Conservation (phyloP, 2,113 vertebrate genomes). For the Plotosus lineatus region DNA sequence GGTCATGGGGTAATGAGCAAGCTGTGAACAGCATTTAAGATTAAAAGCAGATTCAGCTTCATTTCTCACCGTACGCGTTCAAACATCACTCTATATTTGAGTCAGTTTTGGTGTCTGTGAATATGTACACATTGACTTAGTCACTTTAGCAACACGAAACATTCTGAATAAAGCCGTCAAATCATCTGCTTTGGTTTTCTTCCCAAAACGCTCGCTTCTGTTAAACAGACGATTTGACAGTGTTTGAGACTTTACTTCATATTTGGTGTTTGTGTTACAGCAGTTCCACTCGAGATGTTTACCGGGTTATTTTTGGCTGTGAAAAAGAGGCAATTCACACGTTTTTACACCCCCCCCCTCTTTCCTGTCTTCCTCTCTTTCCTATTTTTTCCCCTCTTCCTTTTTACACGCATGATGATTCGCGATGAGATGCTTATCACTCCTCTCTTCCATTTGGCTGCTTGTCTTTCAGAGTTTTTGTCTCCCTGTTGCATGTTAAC, state of each 20-base stretch:
- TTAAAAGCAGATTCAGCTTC: constrained; percentile 4
- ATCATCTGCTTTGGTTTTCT: constrained; percentile 22
- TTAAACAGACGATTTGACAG: constrained; percentile 24
- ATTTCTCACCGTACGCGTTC: background rate
- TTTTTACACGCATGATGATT: constrained; percentile 14
- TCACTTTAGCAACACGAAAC: background rate
- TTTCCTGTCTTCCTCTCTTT: constrained; percentile 39
- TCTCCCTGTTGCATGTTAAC: constrained; percentile 53
- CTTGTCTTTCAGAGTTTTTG: constrained; percentile 51
- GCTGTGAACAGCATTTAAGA: constrained; percentile 26
- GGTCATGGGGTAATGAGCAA: constrained; percentile 36
- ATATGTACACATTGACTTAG: constrained; percentile 9
- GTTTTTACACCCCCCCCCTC: constrained; percentile 10
- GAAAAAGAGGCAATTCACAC: constrained; percentile 51
- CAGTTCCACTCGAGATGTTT: constrained; percentile 47
- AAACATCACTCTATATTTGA: background rate
- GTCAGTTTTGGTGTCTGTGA: background rate
- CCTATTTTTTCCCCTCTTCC: background rate
- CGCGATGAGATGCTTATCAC: constrained; percentile 37
- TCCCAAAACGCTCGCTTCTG: background rate
- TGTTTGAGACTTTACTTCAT: constrained; percentile 18
- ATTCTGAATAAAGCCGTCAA: background rate
- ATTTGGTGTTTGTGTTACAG: constrained; percentile 34
- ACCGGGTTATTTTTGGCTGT: constrained; percentile 44
- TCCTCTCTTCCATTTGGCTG: constrained; percentile 51